Conservation (phyloP, 2,888 invertebrate species). For the Tipula vernalis region DNA sequence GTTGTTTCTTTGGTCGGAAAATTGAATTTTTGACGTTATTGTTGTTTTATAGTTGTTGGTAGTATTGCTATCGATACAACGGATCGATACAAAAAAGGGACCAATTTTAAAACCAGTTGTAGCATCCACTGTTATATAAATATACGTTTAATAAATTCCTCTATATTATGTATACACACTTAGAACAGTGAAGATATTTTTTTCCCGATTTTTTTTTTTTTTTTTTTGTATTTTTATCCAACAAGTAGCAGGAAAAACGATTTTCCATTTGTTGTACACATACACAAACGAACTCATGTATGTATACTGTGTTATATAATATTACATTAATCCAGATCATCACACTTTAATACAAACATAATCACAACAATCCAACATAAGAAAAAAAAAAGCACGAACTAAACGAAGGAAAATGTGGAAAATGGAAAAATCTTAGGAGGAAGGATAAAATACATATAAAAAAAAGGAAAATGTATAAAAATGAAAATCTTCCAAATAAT, state of each 20-base stretch:
- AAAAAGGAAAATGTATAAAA: not conserved
- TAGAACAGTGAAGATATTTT: not conserved
- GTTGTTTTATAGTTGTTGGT: not conserved
- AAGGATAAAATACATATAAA: not conserved
- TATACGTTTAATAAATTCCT: not conserved
- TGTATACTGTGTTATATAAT: not conserved
- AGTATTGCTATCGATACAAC: not conserved
- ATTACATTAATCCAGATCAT: not conserved
- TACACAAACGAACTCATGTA: not conserved
- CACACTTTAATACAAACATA: not conserved
- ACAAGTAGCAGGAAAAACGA: not conserved
- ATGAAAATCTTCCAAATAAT: conserved; percentile 4
- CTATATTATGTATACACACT: not conserved
- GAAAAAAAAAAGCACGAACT: not conserved
- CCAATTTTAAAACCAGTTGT: not conserved
- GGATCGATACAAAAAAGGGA: not conserved
- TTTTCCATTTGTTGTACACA: not conserved
- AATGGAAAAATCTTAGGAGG: not conserved
- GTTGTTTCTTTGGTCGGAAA: not conserved
- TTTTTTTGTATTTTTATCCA: not conserved
- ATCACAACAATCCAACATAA: not conserved
- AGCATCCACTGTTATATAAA: not conserved
- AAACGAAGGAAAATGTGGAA: not conserved
- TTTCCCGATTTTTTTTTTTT: not conserved
- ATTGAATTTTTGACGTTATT: not conserved